Conservation (phyloP, 2,797 vertebrate species). For the Setipinna tenuifilis region DNA sequence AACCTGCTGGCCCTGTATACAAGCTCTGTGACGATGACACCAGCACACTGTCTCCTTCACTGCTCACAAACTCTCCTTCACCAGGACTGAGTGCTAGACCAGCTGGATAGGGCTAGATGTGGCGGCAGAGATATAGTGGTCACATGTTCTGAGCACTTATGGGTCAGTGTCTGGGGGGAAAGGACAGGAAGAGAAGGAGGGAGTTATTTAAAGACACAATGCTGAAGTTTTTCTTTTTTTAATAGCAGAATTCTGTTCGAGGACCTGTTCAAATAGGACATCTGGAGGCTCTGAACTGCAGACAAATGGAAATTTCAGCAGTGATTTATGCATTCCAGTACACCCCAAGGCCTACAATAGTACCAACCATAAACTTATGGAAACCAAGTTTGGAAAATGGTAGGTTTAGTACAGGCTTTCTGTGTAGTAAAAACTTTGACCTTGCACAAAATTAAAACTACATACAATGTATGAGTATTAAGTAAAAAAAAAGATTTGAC, state of each 20-base stretch:
- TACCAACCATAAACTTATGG: neutral
- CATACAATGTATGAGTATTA: neutral
- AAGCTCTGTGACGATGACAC: neutral
- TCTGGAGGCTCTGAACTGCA: conserved; percentile 10
- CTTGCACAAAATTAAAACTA: too few relatives aligned
- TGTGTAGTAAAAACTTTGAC: neutral
- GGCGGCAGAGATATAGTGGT: conserved; percentile 16
- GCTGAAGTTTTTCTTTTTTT: neutral
- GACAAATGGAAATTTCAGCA: neutral
- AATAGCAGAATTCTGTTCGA: neutral
- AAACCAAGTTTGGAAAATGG: neutral
- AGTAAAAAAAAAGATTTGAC: neutral
- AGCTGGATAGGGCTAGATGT: neutral
- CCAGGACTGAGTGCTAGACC: neutral
- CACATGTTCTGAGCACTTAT: neutral
- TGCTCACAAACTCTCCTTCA: neutral
- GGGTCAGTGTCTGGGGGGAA: conserved; percentile 11
- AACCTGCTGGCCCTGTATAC: conserved; percentile 21
- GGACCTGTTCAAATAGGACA: neutral
- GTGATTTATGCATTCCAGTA: neutral
- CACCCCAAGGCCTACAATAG: neutral
- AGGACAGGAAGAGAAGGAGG: neutral
- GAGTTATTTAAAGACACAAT: conserved; percentile 19
- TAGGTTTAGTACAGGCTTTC: neutral
- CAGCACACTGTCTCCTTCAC: conserved; percentile 18